phyloP scores from a whole-genome alignment of 2,888 invertebrate genomes.

The Zaprionus lineosus region DNA sequence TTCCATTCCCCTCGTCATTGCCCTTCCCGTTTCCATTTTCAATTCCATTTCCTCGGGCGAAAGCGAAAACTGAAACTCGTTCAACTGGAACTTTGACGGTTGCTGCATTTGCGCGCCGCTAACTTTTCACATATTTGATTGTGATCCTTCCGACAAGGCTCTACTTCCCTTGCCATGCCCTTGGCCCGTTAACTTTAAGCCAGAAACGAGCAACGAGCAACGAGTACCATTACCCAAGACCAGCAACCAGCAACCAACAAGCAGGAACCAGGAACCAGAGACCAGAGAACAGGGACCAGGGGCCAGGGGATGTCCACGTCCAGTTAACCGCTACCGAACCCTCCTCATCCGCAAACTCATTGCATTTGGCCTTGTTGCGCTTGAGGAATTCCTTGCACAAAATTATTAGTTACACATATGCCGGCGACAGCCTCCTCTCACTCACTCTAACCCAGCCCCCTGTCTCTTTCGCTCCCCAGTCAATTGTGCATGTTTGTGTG shows the following conservation, averaged over 20 bases:
- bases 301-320: conserved; percentile 12
- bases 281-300: too few species aligned
- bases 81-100: conserved; percentile 59
- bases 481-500: conserved; percentile 35
- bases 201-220: too few species aligned
- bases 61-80: conserved; percentile 49
- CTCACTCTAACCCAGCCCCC: background rate
- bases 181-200: too few species aligned
- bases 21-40: background rate
- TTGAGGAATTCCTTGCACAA: conserved; percentile 70
- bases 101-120: conserved; percentile 58
- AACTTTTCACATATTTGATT: conserved; percentile 73
- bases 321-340: conserved; percentile 26
- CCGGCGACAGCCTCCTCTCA: conserved; percentile 35
- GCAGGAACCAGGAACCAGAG: too few species aligned
- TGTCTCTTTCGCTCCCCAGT: conserved; percentile 2
- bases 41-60: conserved; percentile 23
- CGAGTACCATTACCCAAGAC: too few species aligned
- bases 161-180: background rate
- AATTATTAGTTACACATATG: conserved; percentile 80
- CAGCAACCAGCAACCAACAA: too few species aligned
- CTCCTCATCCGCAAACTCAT: conserved; percentile 5
- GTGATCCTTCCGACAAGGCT: conserved; percentile 45
- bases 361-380: conserved; percentile 66
- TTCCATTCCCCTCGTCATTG: background rate